Evolutionary conservation across 2,113 vertebrate genomes (phyloP).

Genomic region (Dromas ardeola): DNA sequence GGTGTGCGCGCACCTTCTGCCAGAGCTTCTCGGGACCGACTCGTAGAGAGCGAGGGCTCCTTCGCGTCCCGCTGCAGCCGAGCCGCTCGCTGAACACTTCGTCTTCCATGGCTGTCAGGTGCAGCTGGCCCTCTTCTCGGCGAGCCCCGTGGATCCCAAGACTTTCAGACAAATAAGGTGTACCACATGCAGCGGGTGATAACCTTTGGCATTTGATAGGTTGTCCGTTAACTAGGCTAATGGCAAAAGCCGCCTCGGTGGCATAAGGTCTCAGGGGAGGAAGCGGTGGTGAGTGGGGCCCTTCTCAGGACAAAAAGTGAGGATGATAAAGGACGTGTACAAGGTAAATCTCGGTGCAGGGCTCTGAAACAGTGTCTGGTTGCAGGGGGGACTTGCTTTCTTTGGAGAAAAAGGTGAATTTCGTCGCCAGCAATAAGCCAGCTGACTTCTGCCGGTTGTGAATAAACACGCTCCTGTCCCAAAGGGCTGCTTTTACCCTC

Average conservation of each 20-base stretch:
- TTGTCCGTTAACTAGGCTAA: neutral
- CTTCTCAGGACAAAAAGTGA: neutral
- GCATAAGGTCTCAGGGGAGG: neutral
- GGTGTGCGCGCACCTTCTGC: neutral
- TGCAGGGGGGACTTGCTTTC: fast-evolving
- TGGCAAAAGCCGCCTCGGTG: neutral
- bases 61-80: neutral
- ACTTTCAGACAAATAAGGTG: neutral
- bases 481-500: fast-evolving
- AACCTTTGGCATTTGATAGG: neutral
- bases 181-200: neutral
- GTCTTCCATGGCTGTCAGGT: neutral
- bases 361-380: neutral
- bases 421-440: neutral
- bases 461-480: neutral
- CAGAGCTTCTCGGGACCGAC: neutral
- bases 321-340: neutral
- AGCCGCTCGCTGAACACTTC: fast-evolving
- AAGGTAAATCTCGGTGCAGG: neutral
- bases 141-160: neutral
- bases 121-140: neutral
- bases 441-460: neutral
- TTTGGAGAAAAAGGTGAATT: neutral
- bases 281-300: fast-evolving
- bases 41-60: fast-evolving